Base-by-base conservation (phyloP, 2,113 vertebrate species). In the Perca schrenkii region DNA sequence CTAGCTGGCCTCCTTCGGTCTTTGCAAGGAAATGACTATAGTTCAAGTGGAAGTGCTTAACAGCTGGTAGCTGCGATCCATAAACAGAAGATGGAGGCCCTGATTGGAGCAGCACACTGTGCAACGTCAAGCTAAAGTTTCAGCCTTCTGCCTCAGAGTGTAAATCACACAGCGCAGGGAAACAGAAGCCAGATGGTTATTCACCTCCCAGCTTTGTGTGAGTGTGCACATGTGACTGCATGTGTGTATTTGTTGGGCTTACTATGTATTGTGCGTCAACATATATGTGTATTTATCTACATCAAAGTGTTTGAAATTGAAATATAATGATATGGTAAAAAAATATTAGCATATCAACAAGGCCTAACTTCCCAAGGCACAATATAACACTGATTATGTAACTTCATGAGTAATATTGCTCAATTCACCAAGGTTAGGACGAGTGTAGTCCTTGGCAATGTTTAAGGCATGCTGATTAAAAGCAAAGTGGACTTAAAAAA, bases 31-130 rank as follows among this genome's bases (percentile, higher is more conserved):
- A 94, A 91, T 86, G 80, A 86, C 86, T 83, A 64, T 34, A 76
- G 87, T 89, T 92, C 85, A 86, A 89, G 84, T 81, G 86, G 90
- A 91, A 92, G 89, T 81, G 79, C 79, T 90, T 89, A 94, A 94
- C 94, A 94, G 92, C 90, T 93, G 92, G 89, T 92, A 89, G 87
- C 86, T 74, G 86, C 67, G 71, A 93, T 92, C 85, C 91, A 94
- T 88, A 91, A 94, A 92, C 21, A 89, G 49, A 86, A 92, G 91
- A 88, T 79, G 86, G 89, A 82, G 84, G 80, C 86, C 81, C 83
- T 90, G 91, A 92, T 92, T 90, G 89, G 88, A 91, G 86, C 77
- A 53, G 76, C 82, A 50, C 82, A 80, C 84, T 89, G 90, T 86
- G 81, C 82, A 91, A 84, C 74, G 79, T 91, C 89, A 90, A 82